Base-by-base conservation (phyloP, 1,140 invertebrate species). In the Drosophila ercepeae region DNA sequence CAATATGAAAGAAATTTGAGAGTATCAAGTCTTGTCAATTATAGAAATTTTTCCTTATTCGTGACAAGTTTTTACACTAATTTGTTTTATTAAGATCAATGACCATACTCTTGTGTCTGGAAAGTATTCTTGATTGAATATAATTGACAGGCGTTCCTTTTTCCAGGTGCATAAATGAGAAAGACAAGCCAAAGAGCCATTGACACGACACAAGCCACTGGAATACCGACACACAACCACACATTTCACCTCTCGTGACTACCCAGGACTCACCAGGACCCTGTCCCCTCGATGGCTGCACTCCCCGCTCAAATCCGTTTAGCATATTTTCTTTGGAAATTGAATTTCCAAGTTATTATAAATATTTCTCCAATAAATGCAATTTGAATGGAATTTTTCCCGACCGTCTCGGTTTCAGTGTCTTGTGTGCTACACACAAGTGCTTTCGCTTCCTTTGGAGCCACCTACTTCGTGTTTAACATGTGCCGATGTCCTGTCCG, bases 301-400 rank as follows among this genome's bases (percentile, higher is more conserved):
- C 45, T 21, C 44, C 41, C 39, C 42, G 42, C 55, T 50, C 32
- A 81, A 84, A 84, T 84, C 84, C 76, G 82, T 77, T 86, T 86
- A 84, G 67, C 81, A 84, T 84, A 84, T 86, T 84, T 86, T 84
- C 81, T 88, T 84, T 86, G 63, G 82, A 84, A 84, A 84, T 88
- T 84, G 81, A 84, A 84, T 84, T 84, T 81, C 82, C 78, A 84
- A 84, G 75, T 84, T 84, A 84, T 84, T 84, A 84, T 84, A 88
- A 84, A 84, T 84, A 84, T 84, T 86, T 78, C 61, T 74, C 73
- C 57, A 84, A 76, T 63, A 84, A 84, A 84, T 86, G 81, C 67
- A 84, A 84, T 84, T 84, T 84, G 61, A 73, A 50, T 86, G 82
- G 82, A 88, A 84, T 84, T 86, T 58, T 54, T 72, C 14, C 11